These are phyloP conservation scores for Chiridota heheva DNA, from an alignment of 35 echinoderm and acorn worm genomes.

Conservation along the genomic window DNA sequence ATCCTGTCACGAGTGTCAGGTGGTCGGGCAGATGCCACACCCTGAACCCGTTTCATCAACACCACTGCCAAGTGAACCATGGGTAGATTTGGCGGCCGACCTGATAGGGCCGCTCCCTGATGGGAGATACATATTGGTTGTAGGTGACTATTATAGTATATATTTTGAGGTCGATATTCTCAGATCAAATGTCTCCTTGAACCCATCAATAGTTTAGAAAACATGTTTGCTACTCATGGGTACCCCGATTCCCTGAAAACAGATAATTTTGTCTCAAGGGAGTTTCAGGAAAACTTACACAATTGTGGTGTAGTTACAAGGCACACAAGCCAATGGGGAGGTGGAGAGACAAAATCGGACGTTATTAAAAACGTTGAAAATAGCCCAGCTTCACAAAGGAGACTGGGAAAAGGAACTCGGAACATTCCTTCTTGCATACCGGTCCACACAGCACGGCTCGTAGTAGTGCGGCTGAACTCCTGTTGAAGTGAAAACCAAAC, in stretches of 20 bases:
- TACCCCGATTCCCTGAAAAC: conserved; percentile 47
- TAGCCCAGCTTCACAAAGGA: conserved; percentile 19
- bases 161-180: conserved; percentile 62
- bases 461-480: conserved; percentile 40
- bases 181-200: conserved; percentile 27
- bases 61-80: conserved; percentile 42
- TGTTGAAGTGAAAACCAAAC: conserved; percentile 62
- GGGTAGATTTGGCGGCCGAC: conserved; percentile 64
- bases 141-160: conserved; percentile 64
- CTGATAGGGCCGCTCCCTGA: conserved; percentile 50
- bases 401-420: conserved; percentile 59
- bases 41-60: conserved; percentile 37
- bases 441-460: conserved; percentile 62
- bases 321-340: conserved; percentile 51
- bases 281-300: conserved; percentile 34
- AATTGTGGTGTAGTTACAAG: conserved; percentile 27
- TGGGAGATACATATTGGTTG: conserved; percentile 46
- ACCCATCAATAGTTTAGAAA: conserved; percentile 52
- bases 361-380: conserved; percentile 22
- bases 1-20: neutral
- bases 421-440: conserved; percentile 36
- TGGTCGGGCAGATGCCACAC: no score
- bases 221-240: conserved; percentile 53
- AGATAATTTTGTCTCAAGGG: conserved; percentile 43
- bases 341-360: conserved; percentile 55